These are phyloP conservation scores for Dallia pectoralis DNA, from an alignment of 2,797 vertebrate genomes.

Conservation along the genomic window DNA sequence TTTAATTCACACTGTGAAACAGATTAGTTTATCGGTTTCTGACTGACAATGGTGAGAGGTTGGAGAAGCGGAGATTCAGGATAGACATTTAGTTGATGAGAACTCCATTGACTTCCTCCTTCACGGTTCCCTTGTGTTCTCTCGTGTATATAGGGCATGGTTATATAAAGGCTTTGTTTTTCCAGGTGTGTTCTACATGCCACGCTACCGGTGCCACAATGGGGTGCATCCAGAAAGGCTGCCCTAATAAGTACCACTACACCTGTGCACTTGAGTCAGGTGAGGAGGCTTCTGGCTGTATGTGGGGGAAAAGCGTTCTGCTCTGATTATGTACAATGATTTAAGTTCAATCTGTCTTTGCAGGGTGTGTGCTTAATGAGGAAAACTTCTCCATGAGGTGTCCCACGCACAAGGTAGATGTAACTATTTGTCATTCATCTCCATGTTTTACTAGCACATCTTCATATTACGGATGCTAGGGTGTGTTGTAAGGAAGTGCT, in stretches of 20 bases:
- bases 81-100: neutral
- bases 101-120: neutral
- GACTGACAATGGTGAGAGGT: too few relatives aligned
- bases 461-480: neutral
- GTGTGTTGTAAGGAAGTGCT: neutral
- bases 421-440: neutral
- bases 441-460: neutral
- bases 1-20: too few relatives aligned
- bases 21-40: too few relatives aligned
- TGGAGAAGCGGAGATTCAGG: neutral
- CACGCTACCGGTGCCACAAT: slow-evolving; percentile 66
- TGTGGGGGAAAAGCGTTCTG: slow-evolving; percentile 16
- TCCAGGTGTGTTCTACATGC: slow-evolving; percentile 70
- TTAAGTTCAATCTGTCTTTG: slow-evolving; percentile 19
- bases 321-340: neutral
- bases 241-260: slow-evolving; percentile 73
- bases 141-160: too few relatives aligned
- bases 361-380: slow-evolving; percentile 70
- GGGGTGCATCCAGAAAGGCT: slow-evolving; percentile 79
- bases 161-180: too few relatives aligned
- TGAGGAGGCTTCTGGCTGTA: slow-evolving; percentile 30
- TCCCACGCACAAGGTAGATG: slow-evolving; percentile 71
- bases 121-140: neutral
- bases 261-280: slow-evolving; percentile 73
- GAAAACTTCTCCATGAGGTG: slow-evolving; percentile 79